Evolutionary conservation across 2,797 vertebrate species (phyloP).

Genomic region (Microcaecilia unicolor): DNA sequence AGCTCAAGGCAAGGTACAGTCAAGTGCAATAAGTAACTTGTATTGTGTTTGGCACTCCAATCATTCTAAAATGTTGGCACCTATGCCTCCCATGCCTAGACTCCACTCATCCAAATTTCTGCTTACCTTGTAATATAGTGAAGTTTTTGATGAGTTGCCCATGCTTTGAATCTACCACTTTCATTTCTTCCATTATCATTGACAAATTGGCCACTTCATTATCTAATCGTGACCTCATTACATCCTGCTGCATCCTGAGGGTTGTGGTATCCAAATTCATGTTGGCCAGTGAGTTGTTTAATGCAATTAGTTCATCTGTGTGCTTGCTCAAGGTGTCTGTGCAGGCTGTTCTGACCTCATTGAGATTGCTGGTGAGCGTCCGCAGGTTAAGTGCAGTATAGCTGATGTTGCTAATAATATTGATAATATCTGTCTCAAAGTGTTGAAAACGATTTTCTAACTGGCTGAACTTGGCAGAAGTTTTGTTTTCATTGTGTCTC

Average conservation of each 20-base stretch:
- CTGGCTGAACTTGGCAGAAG: slow-evolving; percentile 64
- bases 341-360: slow-evolving; percentile 76
- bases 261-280: slow-evolving; percentile 62
- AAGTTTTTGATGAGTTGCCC: slow-evolving; percentile 95
- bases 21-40: too few relatives aligned
- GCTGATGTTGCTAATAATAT: slow-evolving; percentile 86
- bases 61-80: too few relatives aligned
- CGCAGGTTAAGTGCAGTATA: slow-evolving; percentile 84
- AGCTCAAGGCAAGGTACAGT: too few relatives aligned
- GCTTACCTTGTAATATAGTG: slow-evolving; percentile 86
- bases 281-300: slow-evolving; percentile 75
- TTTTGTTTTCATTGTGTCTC: slow-evolving; percentile 75
- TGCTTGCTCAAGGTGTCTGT: slow-evolving; percentile 79
- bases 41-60: too few relatives aligned
- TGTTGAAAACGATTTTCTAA: slow-evolving; percentile 75
- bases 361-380: slow-evolving; percentile 78
- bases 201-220: slow-evolving; percentile 85
- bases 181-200: slow-evolving; percentile 95
- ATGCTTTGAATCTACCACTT: slow-evolving; percentile 89
- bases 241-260: slow-evolving; percentile 78
- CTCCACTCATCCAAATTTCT: background rate
- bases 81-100: background rate
- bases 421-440: slow-evolving; percentile 75
- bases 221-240: slow-evolving; percentile 76
- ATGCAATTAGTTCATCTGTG: slow-evolving; percentile 71